These are phyloP conservation scores for Megaustenia siamemsis DNA, from an alignment of 2,888 invertebrate species.

Conservation along the genomic window DNA sequence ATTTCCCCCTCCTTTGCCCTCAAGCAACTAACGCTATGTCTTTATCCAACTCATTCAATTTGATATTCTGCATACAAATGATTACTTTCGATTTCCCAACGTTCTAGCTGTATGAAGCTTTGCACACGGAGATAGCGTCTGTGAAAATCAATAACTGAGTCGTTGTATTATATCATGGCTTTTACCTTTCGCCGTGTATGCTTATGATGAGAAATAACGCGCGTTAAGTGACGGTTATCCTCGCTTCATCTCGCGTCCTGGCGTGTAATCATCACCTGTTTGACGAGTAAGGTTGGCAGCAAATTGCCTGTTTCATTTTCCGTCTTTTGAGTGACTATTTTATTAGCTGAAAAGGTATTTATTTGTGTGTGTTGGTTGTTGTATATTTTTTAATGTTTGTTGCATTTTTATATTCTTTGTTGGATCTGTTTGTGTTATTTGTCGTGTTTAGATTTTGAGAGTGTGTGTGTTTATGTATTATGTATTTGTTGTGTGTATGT, in stretches of 20 bases:
- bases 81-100: slow-evolving; percentile 33
- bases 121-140: neutral
- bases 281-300: neutral
- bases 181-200: neutral
- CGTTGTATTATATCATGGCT: neutral
- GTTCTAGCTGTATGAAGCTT: neutral
- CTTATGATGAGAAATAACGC: slow-evolving; percentile 2
- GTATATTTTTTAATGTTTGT: neutral
- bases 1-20: neutral
- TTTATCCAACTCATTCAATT: slow-evolving; percentile 22
- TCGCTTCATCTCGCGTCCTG: neutral
- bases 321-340: neutral
- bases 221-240: neutral
- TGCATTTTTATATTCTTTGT: no score
- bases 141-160: slow-evolving; percentile 23
- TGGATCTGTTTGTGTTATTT: no score
- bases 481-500: no score
- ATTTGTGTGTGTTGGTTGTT: neutral
- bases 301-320: neutral
- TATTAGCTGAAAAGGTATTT: neutral
- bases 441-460: no score
- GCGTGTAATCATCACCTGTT: neutral
- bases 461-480: no score
- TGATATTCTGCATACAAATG: slow-evolving; percentile 26
- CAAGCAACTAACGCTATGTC: neutral